Percentiles rank a stretch among this genome's conserved stretches.
Conservation (phyloP, 2,797 vertebrate species). For the Pseudochirops cupreus region DNA sequence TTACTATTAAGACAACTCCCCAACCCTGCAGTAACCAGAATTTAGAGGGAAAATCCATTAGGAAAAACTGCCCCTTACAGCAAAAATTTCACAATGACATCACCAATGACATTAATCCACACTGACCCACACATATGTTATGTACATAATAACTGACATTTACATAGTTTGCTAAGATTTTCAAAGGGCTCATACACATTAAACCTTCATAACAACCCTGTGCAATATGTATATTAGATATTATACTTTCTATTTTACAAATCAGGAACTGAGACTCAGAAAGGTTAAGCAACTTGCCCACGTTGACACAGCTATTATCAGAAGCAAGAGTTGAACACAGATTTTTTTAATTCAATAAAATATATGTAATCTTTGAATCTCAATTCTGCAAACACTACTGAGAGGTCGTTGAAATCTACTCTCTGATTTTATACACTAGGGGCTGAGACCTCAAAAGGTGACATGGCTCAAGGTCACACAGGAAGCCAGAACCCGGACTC, state of each 20-base stretch:
- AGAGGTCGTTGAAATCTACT: not conserved
- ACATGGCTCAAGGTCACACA: not conserved
- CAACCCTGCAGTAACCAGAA: conserved; percentile 12
- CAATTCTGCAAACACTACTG: not conserved
- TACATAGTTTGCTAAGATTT: not conserved
- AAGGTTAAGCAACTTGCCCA: not conserved
- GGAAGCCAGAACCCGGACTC: not conserved
- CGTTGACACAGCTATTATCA: not conserved
- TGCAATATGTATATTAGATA: not conserved
- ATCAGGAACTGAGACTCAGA: conserved; percentile 14
- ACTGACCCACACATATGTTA: conserved; percentile 66
- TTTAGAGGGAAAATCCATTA: conserved; percentile 40
- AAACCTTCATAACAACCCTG: conserved; percentile 2
- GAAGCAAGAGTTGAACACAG: not conserved
- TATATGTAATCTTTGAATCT: not conserved
- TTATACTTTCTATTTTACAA: not conserved
- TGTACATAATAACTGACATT: conserved; percentile 39
- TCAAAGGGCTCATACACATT: not conserved
- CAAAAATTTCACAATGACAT: conserved; percentile 61
- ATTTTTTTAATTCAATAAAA: not conserved
- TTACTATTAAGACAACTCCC: not conserved
- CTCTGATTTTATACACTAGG: not conserved
- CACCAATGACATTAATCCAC: conserved; percentile 66
- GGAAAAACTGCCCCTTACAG: conserved; percentile 39
- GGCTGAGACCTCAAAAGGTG: not conserved